Percentiles rank a stretch among this genome's conserved stretches.
phyloP scores from a whole-genome alignment of 2,888 invertebrate genomes.

The Protodeltote pygarga region DNA sequence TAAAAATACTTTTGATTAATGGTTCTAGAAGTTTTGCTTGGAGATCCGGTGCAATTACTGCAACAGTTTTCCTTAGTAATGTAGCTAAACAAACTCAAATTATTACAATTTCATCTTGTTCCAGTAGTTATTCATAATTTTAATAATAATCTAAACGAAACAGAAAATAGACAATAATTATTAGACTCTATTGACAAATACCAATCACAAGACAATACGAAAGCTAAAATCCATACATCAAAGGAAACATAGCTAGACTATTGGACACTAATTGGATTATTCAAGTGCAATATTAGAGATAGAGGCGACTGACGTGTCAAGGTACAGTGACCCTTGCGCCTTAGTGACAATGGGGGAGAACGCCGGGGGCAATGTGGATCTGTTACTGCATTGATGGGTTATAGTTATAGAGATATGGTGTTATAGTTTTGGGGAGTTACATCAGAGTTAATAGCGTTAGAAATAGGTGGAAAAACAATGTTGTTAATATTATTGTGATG shows the following conservation, averaged over 20 bases:
- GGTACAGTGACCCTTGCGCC: slow-evolving; percentile 76
- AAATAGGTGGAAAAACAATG: not conserved
- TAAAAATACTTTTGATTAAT: too few species aligned
- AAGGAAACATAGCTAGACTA: slow-evolving; percentile 63
- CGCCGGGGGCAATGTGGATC: slow-evolving; percentile 40
- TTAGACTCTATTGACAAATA: too few species aligned
- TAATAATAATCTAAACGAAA: too few species aligned
- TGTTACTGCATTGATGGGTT: slow-evolving; percentile 30
- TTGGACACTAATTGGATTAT: slow-evolving; percentile 77
- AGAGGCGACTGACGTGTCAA: slow-evolving; percentile 68
- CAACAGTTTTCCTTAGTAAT: too few species aligned
- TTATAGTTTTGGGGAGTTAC: slow-evolving; percentile 16
- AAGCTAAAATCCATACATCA: slow-evolving; percentile 54
- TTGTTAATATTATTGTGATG: too few species aligned
- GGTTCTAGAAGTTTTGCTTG: too few species aligned
- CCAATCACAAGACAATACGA: slow-evolving; percentile 12
- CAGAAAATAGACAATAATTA: not conserved
- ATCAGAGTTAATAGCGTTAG: not conserved
- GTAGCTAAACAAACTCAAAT: too few species aligned
- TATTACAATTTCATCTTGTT: too few species aligned
- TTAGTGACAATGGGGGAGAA: slow-evolving; percentile 57
- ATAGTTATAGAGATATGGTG: slow-evolving; percentile 11
- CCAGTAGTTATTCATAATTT: too few species aligned
- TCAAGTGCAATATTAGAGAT: slow-evolving; percentile 77
- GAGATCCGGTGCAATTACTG: too few species aligned